These are phyloP conservation scores for Megaceryle alcyon DNA, from an alignment of 2,797 vertebrate genomes.

Conservation along the genomic window DNA sequence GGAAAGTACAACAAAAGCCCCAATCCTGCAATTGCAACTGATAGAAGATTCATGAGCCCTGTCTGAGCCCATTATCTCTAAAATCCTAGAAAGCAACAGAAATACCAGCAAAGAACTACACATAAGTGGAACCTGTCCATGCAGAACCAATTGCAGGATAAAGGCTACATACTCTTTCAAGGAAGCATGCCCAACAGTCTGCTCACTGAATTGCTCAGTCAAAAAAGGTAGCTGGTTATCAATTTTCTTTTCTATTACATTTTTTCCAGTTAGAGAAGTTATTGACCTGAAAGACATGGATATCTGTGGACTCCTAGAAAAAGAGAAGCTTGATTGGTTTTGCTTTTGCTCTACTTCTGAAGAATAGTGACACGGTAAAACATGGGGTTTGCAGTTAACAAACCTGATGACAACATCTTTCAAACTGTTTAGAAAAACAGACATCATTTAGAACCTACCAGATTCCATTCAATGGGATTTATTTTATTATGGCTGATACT, in stretches of 20 bases:
- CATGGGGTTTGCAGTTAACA: background rate
- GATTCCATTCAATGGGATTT: background rate
- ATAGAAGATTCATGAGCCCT: background rate
- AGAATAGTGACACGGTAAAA: background rate
- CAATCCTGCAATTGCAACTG: background rate
- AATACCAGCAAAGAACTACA: background rate
- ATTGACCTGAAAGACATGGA: background rate
- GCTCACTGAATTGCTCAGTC: background rate
- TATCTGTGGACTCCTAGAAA: background rate
- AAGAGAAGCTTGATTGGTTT: background rate
- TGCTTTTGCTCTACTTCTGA: background rate
- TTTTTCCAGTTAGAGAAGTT: background rate
- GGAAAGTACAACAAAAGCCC: background rate
- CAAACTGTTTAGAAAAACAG: background rate
- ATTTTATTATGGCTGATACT: background rate
- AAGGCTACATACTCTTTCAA: background rate
- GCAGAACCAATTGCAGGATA: background rate
- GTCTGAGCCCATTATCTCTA: background rate
- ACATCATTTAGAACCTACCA: background rate
- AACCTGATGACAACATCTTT: background rate
- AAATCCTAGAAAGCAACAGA: background rate
- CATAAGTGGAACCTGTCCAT: background rate
- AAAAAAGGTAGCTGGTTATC: background rate
- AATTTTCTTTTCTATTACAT: background rate
- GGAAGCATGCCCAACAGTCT: background rate